phyloP scores from a whole-genome alignment of 2,113 vertebrate species.

The Lagopus leucura region DNA sequence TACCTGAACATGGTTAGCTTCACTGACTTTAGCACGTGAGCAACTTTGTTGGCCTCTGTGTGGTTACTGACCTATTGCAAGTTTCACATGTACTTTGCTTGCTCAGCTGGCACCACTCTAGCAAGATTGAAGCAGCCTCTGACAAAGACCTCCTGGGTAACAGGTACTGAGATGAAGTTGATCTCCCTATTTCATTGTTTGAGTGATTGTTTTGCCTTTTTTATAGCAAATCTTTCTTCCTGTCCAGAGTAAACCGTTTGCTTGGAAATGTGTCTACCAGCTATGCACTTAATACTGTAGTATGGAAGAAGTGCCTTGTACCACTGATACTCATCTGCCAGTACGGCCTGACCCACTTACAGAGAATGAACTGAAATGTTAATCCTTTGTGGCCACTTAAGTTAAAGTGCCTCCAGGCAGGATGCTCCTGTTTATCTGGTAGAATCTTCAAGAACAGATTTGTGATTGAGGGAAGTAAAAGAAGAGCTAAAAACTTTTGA shows the following conservation, averaged over 20 bases:
- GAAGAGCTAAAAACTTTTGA: neutral
- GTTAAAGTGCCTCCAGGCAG: neutral
- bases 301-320: neutral
- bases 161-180: neutral
- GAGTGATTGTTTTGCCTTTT: neutral
- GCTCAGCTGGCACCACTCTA: neutral
- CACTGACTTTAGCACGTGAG: neutral
- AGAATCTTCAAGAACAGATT: neutral
- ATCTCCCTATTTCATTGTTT: neutral
- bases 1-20: neutral
- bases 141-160: neutral
- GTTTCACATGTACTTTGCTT: neutral
- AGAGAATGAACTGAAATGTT: neutral
- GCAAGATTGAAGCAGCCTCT: neutral
- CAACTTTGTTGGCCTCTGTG: neutral
- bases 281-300: neutral
- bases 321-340: neutral
- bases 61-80: neutral
- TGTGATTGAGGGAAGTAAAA: neutral
- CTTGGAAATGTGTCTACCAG: neutral
- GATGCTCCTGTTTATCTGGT: neutral
- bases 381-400: neutral
- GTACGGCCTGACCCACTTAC: neutral
- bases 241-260: neutral
- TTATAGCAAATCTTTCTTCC: neutral